Evolutionary conservation across 2,797 vertebrate genomes (phyloP).

Genomic region (Girardinus metallicus): DNA sequence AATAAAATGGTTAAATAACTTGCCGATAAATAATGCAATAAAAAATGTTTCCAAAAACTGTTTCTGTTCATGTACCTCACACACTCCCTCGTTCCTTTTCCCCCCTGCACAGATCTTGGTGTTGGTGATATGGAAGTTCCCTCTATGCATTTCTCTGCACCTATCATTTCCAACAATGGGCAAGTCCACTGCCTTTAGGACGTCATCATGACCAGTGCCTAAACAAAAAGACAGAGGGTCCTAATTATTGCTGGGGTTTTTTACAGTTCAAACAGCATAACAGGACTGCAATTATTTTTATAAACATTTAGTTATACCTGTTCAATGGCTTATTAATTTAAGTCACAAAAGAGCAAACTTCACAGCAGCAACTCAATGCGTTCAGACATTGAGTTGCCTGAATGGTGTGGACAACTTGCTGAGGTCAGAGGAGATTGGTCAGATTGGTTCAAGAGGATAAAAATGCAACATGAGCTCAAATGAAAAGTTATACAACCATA

Average conservation of each 20-base stretch:
- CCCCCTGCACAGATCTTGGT: conserved; percentile 95
- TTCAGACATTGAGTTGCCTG: not conserved
- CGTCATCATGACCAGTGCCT: conserved; percentile 90
- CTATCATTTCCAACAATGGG: conserved; percentile 88
- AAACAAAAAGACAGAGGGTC: conserved; percentile 19
- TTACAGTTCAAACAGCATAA: not conserved
- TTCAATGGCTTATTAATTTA: not conserved
- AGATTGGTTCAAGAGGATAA: not conserved
- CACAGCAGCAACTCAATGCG: not conserved
- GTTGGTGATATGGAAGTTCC: conserved; percentile 89
- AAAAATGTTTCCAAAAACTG: not conserved
- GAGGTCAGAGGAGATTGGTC: not conserved
- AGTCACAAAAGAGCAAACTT: not conserved
- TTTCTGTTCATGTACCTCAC: conserved; percentile 86
- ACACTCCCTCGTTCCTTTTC: conserved; percentile 89
- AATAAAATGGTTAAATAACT: conserved; percentile 20
- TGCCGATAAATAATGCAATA: conserved; percentile 11
- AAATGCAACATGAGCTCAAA: not conserved
- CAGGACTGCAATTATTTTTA: not conserved
- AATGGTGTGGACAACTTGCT: not conserved
- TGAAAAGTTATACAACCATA: not conserved
- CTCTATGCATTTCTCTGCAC: conserved; percentile 90
- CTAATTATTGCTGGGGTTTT: not conserved
- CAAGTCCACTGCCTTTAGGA: conserved; percentile 88
- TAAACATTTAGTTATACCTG: not conserved